Conservation (phyloP, 2,113 vertebrate genomes). For the Eira barbara region DNA sequence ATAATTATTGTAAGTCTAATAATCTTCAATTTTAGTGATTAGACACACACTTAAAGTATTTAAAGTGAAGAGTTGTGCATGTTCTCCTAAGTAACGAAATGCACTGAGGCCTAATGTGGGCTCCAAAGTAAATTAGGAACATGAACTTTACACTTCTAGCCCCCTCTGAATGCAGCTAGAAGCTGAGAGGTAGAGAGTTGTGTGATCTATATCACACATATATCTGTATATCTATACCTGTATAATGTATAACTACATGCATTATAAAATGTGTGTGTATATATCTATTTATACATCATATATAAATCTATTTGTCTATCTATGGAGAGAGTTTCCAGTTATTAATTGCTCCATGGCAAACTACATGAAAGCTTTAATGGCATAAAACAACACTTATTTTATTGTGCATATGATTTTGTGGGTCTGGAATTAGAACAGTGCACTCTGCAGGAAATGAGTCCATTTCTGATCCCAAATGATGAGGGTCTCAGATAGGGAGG, state of each 20-base stretch:
- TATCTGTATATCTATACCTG: background rate
- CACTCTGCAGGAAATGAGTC: background rate
- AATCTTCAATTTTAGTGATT: slow-evolving; percentile 15
- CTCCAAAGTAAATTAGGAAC: background rate
- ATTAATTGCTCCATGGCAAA: background rate
- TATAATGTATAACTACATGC: background rate
- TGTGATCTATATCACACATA: too few relatives aligned
- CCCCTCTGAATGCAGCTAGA: background rate
- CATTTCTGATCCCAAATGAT: background rate
- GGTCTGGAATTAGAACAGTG: background rate
- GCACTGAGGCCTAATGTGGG: background rate
- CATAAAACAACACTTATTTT: background rate
- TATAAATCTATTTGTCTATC: background rate
- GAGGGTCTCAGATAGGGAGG: background rate
- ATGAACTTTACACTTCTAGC: background rate
- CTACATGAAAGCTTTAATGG: background rate
- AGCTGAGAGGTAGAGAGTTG: too few relatives aligned
- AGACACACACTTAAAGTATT: background rate
- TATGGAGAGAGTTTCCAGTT: background rate
- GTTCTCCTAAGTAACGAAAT: background rate
- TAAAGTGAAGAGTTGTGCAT: background rate
- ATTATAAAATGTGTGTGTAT: background rate
- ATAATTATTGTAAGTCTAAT: slow-evolving; percentile 30
- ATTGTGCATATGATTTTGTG: background rate
- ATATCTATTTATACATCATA: background rate